Evolutionary conservation across 2,888 invertebrate species (phyloP).

Genomic region (Philereme vetulata): DNA sequence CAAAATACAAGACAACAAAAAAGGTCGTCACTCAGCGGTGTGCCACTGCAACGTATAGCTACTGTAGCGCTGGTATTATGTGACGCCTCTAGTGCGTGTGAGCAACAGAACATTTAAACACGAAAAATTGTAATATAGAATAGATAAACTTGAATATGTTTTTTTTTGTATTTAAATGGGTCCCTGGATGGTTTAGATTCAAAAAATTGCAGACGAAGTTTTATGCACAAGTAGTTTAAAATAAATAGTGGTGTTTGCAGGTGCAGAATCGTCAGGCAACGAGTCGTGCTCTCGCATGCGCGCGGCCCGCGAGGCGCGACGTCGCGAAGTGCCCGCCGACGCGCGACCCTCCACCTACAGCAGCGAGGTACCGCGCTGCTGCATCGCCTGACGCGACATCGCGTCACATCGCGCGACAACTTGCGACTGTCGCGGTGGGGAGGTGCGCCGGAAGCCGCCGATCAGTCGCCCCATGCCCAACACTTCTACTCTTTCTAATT

Average conservation of each 20-base stretch:
- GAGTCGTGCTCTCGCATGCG: slow-evolving; percentile 78
- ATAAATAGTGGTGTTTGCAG: slow-evolving; percentile 38
- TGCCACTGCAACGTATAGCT: no score
- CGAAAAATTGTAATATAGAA: no score
- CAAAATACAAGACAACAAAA: no score
- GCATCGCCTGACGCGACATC: slow-evolving; percentile 54
- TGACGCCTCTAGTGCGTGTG: no score
- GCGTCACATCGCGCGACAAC: slow-evolving; percentile 38
- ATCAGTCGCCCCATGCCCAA: slow-evolving; percentile 25
- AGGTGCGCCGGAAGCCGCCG: slow-evolving; percentile 49
- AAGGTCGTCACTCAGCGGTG: no score
- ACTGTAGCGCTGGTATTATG: no score
- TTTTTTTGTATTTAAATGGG: no score
- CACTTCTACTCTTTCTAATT: slow-evolving; percentile 8
- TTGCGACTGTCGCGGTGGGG: slow-evolving; percentile 34
- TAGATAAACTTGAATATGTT: no score
- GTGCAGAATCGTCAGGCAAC: slow-evolving; percentile 71
- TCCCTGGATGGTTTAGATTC: no score
- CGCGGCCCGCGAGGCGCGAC: slow-evolving; percentile 72
- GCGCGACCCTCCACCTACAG: slow-evolving; percentile 73
- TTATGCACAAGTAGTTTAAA: no score
- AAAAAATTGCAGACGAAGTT: no score
- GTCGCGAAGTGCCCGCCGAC: slow-evolving; percentile 73
- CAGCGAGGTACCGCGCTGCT: slow-evolving; percentile 80
- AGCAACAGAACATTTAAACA: no score